Conservation (phyloP, 2,888 invertebrate species). For the Spicauda simplicius region DNA sequence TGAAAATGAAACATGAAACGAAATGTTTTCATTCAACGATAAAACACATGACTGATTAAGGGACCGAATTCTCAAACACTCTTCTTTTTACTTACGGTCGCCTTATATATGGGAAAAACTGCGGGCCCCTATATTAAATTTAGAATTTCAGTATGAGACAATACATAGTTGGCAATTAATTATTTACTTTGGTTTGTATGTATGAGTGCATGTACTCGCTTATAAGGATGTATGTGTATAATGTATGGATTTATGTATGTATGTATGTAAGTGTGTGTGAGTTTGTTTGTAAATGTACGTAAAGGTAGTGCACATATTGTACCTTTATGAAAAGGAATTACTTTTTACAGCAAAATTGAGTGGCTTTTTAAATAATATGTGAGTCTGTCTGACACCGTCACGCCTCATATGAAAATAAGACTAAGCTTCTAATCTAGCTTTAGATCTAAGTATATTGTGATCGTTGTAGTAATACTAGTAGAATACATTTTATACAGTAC, state of each 20-base stretch:
- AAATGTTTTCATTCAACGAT: conserved; percentile 14
- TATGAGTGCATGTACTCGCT: not conserved
- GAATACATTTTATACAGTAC: no score
- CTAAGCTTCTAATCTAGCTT: no score
- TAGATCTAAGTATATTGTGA: no score
- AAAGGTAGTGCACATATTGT: not conserved
- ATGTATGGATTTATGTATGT: not conserved
- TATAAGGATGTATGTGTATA: no score
- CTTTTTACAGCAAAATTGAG: no score
- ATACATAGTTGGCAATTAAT: not conserved
- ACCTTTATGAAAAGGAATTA: no score
- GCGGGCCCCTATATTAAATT: conserved; percentile 31
- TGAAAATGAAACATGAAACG: conserved; percentile 3
- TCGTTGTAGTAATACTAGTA: no score
- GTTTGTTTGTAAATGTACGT: no score
- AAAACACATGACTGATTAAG: conserved; percentile 12
- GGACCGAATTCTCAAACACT: conserved; percentile 1
- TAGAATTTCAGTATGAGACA: not conserved
- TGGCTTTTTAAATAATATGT: no score
- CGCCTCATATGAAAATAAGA: no score
- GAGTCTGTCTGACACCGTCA: no score
- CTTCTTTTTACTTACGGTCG: conserved; percentile 31
- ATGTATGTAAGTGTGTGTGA: not conserved
- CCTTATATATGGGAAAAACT: conserved; percentile 35
- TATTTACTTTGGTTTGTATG: no score